Percentiles rank a stretch among this genome's conserved stretches.
These are phyloP conservation scores for Oncorhynchus mykiss DNA, from an alignment of 2,113 vertebrate genomes.

Conservation along the genomic window DNA sequence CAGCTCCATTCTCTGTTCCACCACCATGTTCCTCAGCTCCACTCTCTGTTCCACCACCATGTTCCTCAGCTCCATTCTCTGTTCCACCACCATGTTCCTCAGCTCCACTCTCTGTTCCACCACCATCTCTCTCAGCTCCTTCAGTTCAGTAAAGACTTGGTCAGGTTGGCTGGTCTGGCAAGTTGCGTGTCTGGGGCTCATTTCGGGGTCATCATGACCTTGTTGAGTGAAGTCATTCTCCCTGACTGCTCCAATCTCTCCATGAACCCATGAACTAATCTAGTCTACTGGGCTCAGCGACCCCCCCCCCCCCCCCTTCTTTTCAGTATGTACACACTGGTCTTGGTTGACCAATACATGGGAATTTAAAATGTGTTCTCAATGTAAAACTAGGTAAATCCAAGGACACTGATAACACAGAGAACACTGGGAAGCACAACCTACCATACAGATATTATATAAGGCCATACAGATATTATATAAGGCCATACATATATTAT, in stretches of 20 bases:
- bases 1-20: too few species aligned
- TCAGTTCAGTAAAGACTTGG: background rate
- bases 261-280: background rate
- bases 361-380: background rate
- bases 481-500: too few species aligned
- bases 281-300: too few species aligned
- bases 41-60: too few species aligned
- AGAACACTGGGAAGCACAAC: too few species aligned
- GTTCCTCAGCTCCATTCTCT: too few species aligned
- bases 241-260: background rate
- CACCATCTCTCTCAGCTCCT: background rate
- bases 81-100: too few species aligned
- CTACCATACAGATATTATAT: too few species aligned
- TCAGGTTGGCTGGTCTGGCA: background rate
- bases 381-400: background rate
- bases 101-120: too few species aligned
- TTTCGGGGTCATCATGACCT: background rate
- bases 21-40: too few species aligned
- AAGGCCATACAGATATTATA: too few species aligned
- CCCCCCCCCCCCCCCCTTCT: too few species aligned
- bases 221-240: background rate
- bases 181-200: background rate
- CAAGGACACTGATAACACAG: background rate
- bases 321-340: background rate
- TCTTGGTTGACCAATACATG: background rate